These are phyloP conservation scores for Urosaurus nigricauda DNA, from an alignment of 2,797 vertebrate species.

Conservation along the genomic window DNA sequence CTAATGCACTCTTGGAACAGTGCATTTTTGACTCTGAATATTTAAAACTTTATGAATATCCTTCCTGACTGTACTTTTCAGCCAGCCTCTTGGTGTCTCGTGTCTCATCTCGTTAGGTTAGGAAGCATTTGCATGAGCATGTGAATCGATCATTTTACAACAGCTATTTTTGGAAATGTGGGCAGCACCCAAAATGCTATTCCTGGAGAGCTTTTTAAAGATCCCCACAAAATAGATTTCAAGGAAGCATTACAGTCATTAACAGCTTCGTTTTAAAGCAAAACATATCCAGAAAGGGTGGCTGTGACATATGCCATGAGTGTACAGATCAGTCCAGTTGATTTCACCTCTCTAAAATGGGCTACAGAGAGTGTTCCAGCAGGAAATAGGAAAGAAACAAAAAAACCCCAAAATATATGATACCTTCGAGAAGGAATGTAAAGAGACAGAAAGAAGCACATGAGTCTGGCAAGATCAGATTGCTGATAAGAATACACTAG, in stretches of 20 bases:
- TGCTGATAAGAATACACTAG: not conserved
- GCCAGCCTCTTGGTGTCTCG: not conserved
- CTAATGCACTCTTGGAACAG: not conserved
- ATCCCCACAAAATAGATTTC: not conserved
- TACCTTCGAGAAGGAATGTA: too few species aligned
- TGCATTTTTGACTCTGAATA: not conserved
- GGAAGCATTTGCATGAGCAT: constrained; percentile 30
- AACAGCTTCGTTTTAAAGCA: constrained; percentile 2
- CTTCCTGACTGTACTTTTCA: constrained; percentile 20
- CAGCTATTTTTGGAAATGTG: constrained; percentile 20
- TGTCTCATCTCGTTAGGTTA: constrained; percentile 29
- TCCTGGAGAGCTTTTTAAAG: constrained; percentile 38
- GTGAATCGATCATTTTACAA: constrained; percentile 39
- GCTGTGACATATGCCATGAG: not conserved
- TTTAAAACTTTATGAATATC: constrained; percentile 2
- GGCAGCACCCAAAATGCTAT: constrained; percentile 16
- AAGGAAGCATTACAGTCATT: not conserved
- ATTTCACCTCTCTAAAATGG: not conserved
- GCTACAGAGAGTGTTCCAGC: not conserved
- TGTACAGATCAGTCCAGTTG: not conserved
- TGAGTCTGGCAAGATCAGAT: not conserved
- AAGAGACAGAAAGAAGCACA: not conserved
- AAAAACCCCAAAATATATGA: not conserved
- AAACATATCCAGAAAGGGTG: not conserved
- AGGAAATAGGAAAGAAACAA: not conserved